phyloP scores from a whole-genome alignment of 2,113 vertebrate genomes.

The Halichoerus grypus region DNA sequence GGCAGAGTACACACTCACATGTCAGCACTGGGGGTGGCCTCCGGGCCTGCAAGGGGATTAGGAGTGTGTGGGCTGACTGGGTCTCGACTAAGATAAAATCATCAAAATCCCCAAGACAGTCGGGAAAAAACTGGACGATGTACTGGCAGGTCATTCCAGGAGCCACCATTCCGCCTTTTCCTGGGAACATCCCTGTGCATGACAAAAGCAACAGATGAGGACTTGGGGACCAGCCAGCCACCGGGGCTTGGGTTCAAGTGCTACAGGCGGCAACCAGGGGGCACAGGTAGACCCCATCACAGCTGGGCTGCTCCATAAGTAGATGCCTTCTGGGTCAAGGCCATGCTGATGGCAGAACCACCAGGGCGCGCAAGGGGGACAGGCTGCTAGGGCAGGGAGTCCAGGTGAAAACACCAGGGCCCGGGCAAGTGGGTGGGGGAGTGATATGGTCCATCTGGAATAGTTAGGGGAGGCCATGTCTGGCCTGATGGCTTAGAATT shows the following conservation, averaged over 20 bases:
- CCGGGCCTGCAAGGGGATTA: slow-evolving; percentile 91
- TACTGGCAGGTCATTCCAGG: slow-evolving; percentile 97
- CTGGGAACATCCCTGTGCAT: slow-evolving; percentile 93
- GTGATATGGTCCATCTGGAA: rapidly evolving
- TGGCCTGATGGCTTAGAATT: neutral
- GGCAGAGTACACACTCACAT: slow-evolving; percentile 85
- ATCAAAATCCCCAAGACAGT: slow-evolving; percentile 91
- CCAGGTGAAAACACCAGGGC: no score
- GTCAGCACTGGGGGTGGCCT: slow-evolving; percentile 93
- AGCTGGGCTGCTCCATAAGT: neutral
- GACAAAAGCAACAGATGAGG: neutral
- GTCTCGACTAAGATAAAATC: slow-evolving; percentile 93
- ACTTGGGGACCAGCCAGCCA: neutral
- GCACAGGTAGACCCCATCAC: rapidly evolving
- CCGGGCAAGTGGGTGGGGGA: no score
- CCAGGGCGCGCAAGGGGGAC: rapidly evolving
- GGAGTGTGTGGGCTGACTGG: slow-evolving; percentile 88
- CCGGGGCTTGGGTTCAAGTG: neutral
- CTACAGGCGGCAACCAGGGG: neutral
- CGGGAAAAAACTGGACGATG: slow-evolving; percentile 92
- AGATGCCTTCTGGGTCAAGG: neutral
- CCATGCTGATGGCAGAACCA: neutral
- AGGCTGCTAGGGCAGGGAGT: neutral
- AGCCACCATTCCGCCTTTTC: slow-evolving; percentile 93
- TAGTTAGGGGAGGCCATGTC: rapidly evolving